Evolutionary conservation across 2,888 invertebrate species (phyloP).

Genomic region (Lasioglossum figueresi): DNA sequence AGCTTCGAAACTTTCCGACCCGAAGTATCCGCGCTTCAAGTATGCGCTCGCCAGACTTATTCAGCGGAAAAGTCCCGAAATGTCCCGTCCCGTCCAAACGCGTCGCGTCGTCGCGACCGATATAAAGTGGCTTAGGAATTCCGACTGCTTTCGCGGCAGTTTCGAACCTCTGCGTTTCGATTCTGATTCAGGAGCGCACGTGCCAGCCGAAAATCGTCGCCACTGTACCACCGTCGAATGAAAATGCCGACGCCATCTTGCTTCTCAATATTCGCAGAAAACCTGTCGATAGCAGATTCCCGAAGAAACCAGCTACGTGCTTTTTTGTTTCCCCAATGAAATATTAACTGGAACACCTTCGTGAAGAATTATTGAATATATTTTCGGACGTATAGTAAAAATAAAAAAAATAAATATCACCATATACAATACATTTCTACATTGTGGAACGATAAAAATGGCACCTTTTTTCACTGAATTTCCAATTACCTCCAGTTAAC

Average conservation of each 20-base stretch:
- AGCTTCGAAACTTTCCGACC: neutral
- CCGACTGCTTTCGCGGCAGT: neutral
- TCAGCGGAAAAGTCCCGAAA: constrained; percentile 4
- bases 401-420: neutral
- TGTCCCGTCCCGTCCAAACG: neutral
- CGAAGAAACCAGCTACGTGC: neutral
- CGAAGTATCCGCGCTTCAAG: neutral
- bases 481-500: neutral
- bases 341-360: neutral
- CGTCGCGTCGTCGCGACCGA: neutral
- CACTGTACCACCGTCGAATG: neutral
- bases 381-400: neutral
- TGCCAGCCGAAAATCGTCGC: neutral
- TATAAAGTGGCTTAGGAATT: neutral
- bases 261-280: neutral
- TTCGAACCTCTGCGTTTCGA: neutral
- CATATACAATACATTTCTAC: too few relatives aligned
- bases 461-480: neutral
- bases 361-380: neutral
- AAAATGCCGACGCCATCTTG: neutral
- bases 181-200: neutral
- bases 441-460: neutral
- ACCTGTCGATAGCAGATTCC: neutral
- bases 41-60: neutral
- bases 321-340: neutral